phyloP scores from a whole-genome alignment of 1,140 invertebrate species.

The Drosophila oshimai region DNA sequence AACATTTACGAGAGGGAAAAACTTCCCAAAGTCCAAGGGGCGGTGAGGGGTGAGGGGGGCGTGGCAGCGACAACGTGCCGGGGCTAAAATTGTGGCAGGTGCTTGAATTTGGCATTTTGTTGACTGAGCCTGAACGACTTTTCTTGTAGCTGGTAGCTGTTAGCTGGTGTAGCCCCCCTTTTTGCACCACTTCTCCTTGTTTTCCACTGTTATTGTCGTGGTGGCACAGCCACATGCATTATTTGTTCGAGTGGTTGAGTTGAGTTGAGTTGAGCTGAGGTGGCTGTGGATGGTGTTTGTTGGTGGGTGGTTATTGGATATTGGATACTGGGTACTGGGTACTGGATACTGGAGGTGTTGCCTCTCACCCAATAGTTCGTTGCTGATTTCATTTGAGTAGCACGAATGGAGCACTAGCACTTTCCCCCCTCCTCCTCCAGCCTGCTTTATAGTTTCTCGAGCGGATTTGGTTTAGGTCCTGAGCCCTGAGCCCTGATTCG shows the following conservation, averaged over 20 bases:
- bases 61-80: constrained; percentile 60
- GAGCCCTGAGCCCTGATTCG: constrained; percentile 27
- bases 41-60: neutral
- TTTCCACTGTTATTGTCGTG: constrained; percentile 9
- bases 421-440: neutral
- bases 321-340: too few relatives aligned
- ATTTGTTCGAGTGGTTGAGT: constrained; percentile 60
- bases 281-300: neutral
- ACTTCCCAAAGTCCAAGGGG: constrained; percentile 9
- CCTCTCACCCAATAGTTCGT: constrained; percentile 16
- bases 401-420: constrained; percentile 35
- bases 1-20: constrained; percentile 47
- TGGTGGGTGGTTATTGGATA: neutral
- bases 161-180: too few relatives aligned
- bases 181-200: neutral
- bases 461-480: constrained; percentile 35
- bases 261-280: too few relatives aligned
- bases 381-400: constrained; percentile 42
- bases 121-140: constrained; percentile 74
- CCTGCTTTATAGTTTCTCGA: constrained; percentile 21
- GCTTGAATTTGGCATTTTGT: constrained; percentile 78
- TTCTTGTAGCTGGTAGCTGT: constrained; percentile 49
- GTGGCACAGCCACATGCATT: constrained; percentile 55
- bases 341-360: too few relatives aligned
- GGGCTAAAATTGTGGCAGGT: constrained; percentile 73